Base-by-base conservation (phyloP, 2,888 invertebrate genomes). In the Erebia aethiops region DNA sequence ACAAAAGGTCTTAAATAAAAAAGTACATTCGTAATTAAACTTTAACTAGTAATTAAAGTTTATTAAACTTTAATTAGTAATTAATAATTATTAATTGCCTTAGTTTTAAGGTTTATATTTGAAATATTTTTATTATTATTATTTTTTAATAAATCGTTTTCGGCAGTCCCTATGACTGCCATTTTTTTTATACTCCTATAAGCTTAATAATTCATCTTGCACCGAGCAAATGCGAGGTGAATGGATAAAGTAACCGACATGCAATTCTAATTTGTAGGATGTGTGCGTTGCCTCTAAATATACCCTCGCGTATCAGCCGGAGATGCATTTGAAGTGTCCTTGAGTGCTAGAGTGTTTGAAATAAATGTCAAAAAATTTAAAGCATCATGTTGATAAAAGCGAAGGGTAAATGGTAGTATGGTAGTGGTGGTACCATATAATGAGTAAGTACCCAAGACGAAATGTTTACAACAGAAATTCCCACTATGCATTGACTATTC, bases 291-390 rank as follows among this genome's bases (percentile, higher is more conserved):
- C n/a, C 26, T 66, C 66, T 46, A 54, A 71, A 57, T 65, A 57
- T 65, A 56, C 65, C 68, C 68, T 70, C 62, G 41, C 66, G 66
- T 77, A 75, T 79, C 79, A 78, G 78, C 77, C 75, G 77, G 70
- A 76, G 77, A 79, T 79, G 81, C 79, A 77, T 75, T 78, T 71
- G 66, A 70, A 75, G 73, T 64, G 68, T 58, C 26, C 72, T 74
- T 21, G 26, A 70, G 65, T 60, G 35, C 51, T 57, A 58, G 13
- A 69, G 64, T 69, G 67, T 70, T 71, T 64, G 62, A 67, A 63
- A 67, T 71, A 71, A 71, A 71, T 58, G 51, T 74, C 67, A 66
- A 71, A 66, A 71, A 69, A 26, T 70, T 65, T 57, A 64, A 35
- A 68, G n/a, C 26, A 71, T 63, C 21, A 52, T 52, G 64, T 64